Conservation (phyloP, 2,797 vertebrate genomes). For the Epinephelus awoara region DNA sequence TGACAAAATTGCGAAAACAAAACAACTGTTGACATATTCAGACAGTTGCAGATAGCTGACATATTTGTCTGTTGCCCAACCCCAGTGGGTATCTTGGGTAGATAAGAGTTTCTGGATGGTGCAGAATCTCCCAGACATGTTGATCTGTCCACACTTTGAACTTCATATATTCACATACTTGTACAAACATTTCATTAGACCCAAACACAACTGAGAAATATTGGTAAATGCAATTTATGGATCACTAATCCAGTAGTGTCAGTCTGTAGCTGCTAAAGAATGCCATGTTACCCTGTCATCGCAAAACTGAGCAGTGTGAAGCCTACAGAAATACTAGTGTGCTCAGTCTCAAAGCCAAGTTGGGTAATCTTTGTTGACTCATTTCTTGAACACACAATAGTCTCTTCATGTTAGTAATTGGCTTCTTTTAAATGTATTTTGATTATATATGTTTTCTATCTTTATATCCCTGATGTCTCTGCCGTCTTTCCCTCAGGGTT, state of each 20-base stretch:
- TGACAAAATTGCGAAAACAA: too few species aligned
- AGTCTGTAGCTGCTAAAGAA: neutral
- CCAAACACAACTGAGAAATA: neutral
- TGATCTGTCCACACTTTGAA: neutral
- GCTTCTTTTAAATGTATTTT: neutral
- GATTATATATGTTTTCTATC: constrained; percentile 12
- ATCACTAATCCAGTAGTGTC: neutral
- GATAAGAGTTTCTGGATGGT: neutral
- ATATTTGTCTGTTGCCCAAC: too few species aligned
- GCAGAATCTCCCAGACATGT: neutral
- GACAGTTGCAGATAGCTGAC: too few species aligned
- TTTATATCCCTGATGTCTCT: constrained; percentile 21
- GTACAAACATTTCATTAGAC: neutral
- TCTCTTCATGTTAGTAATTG: neutral
- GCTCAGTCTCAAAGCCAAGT: neutral
- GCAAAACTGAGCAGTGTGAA: neutral
- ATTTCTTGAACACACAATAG: constrained; percentile 5
- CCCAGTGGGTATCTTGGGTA: neutral
- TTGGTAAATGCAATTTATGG: neutral
- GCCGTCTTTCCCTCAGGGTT: constrained; percentile 83
- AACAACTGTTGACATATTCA: too few species aligned
- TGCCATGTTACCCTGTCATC: neutral
- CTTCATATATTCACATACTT: neutral
- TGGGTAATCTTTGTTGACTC: neutral
- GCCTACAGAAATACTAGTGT: constrained; percentile 4